A percentile compares a stretch with the other conserved stretches of the same genome.
Evolutionary conservation across 2,797 vertebrate genomes (phyloP).

Genomic region (Coranthus polyacanthus): DNA sequence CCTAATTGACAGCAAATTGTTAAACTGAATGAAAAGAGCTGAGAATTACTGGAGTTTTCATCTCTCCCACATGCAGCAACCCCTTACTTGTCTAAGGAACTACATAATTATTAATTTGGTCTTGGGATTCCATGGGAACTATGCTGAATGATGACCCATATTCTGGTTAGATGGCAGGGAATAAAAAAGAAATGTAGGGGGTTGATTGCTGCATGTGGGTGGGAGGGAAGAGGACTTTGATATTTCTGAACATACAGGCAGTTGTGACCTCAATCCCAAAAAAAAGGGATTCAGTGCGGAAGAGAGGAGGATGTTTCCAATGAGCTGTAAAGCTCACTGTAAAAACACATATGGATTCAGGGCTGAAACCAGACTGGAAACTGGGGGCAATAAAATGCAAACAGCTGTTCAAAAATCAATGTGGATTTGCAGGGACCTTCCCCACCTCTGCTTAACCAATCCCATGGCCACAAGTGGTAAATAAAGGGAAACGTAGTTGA

Average conservation of each 20-base stretch:
- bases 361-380: slow-evolving; percentile 36
- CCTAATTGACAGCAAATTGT: slow-evolving; percentile 37
- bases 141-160: slow-evolving; percentile 42
- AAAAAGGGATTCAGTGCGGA: slow-evolving; percentile 47
- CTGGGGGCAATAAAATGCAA: slow-evolving; percentile 44
- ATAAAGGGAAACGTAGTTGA: slow-evolving; percentile 44
- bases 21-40: slow-evolving; percentile 27
- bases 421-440: neutral
- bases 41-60: slow-evolving; percentile 38
- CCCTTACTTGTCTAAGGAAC: slow-evolving; percentile 5
- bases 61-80: slow-evolving; percentile 20
- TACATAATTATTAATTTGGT: slow-evolving; percentile 28
- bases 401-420: slow-evolving; percentile 31
- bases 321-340: slow-evolving; percentile 22
- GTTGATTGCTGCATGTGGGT: slow-evolving; percentile 28
- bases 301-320: slow-evolving; percentile 14
- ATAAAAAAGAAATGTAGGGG: slow-evolving; percentile 25
- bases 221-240: slow-evolving; percentile 55
- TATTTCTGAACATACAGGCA: slow-evolving; percentile 53
- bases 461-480: slow-evolving; percentile 36
- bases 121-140: slow-evolving; percentile 39
- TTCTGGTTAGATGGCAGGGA: slow-evolving; percentile 27
- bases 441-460: slow-evolving; percentile 21
- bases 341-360: slow-evolving; percentile 39
- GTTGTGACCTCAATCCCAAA: slow-evolving; percentile 74